phyloP scores from a whole-genome alignment of 2,797 vertebrate genomes.

The Artibeus jamaicensis region DNA sequence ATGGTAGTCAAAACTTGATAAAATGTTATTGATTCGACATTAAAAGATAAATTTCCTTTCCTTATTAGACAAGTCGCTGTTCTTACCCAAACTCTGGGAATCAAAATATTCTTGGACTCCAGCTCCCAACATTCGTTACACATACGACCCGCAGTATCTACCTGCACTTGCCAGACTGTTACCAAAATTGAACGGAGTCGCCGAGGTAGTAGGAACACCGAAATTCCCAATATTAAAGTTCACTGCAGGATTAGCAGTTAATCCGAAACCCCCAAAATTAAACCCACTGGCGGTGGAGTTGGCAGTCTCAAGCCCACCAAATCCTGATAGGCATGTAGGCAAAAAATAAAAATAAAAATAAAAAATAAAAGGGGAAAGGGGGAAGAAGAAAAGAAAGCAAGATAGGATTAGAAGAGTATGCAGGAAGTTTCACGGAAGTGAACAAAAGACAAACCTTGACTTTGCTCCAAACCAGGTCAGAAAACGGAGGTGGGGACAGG shows the following conservation, averaged over 20 bases:
- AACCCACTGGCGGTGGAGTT: conserved; percentile 94
- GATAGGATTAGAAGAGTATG: conserved; percentile 48
- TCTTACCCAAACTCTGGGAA: background rate
- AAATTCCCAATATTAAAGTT: conserved; percentile 98
- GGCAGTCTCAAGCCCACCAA: conserved; percentile 97
- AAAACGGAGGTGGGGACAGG: conserved; percentile 82
- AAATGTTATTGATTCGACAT: background rate
- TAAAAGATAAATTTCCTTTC: conserved; percentile 6
- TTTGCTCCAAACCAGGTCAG: conserved; percentile 34
- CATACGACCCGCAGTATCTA: conserved; percentile 85
- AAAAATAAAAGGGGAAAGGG: conserved; percentile 48
- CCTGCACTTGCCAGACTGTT: conserved; percentile 98
- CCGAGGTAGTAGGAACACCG: conserved; percentile 93
- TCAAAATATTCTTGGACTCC: conserved; percentile 84
- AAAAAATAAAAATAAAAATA: conserved; percentile 84
- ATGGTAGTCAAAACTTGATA: conserved; percentile 10
- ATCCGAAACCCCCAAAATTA: conserved; percentile 98
- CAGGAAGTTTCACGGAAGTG: background rate
- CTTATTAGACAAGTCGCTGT: background rate
- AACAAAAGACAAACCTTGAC: conserved; percentile 83
- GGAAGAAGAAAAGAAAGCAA: conserved; percentile 34
- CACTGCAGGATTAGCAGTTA: conserved; percentile 95
- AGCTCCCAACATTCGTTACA: conserved; percentile 73
- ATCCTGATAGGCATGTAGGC: conserved; percentile 92
- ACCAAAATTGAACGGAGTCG: conserved; percentile 97